A percentile compares a stretch with the other conserved stretches of the same genome.
These are phyloP conservation scores for Leucophora obtusa DNA, from an alignment of 2,888 invertebrate genomes.

Conservation along the genomic window DNA sequence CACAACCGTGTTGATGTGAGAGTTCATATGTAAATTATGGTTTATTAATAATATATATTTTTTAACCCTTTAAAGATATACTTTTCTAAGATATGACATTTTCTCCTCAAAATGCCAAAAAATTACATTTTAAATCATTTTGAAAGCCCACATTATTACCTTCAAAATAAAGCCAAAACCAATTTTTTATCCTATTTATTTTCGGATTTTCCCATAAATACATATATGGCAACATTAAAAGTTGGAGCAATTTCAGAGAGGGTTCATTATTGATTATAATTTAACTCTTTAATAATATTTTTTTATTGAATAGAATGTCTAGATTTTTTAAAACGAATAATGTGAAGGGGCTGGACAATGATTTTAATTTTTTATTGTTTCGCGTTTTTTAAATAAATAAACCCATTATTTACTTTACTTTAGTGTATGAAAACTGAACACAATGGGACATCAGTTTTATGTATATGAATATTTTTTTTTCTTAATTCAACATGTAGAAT, in stretches of 20 bases:
- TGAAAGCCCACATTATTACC: too few species aligned
- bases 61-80: too few species aligned
- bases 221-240: too few species aligned
- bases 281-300: neutral
- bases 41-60: too few species aligned
- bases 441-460: constrained; percentile 57
- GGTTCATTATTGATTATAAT: neutral
- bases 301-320: constrained; percentile 5
- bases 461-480: constrained; percentile 17
- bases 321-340: neutral
- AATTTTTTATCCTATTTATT: neutral
- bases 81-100: too few species aligned
- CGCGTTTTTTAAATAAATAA: constrained; percentile 47
- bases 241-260: neutral
- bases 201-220: too few species aligned
- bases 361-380: constrained; percentile 54
- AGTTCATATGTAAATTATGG: too few species aligned
- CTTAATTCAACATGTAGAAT: constrained; percentile 47
- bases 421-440: constrained; percentile 50
- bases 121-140: too few species aligned
- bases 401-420: constrained; percentile 26
- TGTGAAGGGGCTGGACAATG: constrained; percentile 53
- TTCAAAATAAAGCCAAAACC: neutral
- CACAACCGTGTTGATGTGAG: too few species aligned
- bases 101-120: too few species aligned